Evolutionary conservation across 2,113 vertebrate species (phyloP).

Genomic region (Daubentonia madagascariensis): DNA sequence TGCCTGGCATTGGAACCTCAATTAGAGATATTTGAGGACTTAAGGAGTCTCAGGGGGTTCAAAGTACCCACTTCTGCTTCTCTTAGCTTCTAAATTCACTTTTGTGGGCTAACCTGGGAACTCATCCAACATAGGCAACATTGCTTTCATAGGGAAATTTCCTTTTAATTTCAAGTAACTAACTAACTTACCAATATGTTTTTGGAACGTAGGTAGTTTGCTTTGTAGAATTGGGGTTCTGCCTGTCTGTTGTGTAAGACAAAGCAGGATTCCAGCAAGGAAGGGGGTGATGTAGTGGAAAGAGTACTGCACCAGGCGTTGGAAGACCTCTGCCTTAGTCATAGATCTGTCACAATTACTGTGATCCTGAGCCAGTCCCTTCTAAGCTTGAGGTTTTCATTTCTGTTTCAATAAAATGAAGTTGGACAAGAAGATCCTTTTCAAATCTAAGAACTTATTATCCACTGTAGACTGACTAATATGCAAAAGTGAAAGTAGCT

Average conservation of each 20-base stretch:
- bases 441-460: neutral
- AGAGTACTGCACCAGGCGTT: neutral
- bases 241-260: constrained; percentile 43
- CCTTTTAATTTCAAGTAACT: constrained; percentile 49
- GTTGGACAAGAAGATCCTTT: neutral
- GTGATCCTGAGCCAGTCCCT: constrained; percentile 23
- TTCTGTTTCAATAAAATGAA: constrained; percentile 50
- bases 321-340: constrained; percentile 50
- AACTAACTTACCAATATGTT: constrained; percentile 41
- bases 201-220: neutral
- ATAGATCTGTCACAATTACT: constrained; percentile 24
- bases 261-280: neutral
- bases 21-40: neutral
- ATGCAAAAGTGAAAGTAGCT: neutral
- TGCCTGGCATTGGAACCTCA: neutral
- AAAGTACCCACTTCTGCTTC: neutral
- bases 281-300: constrained; percentile 43
- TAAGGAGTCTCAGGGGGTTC: neutral
- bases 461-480: neutral
- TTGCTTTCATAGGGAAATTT: constrained; percentile 38
- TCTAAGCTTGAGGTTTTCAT: constrained; percentile 29
- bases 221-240: constrained; percentile 35
- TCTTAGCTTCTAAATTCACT: neutral
- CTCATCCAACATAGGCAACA: neutral
- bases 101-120: neutral